Evolutionary conservation across 2,113 vertebrate species (phyloP), one percentile per base, ranked within the genome.

Genomic region (Chamaetylas fuelleborni): DNA sequence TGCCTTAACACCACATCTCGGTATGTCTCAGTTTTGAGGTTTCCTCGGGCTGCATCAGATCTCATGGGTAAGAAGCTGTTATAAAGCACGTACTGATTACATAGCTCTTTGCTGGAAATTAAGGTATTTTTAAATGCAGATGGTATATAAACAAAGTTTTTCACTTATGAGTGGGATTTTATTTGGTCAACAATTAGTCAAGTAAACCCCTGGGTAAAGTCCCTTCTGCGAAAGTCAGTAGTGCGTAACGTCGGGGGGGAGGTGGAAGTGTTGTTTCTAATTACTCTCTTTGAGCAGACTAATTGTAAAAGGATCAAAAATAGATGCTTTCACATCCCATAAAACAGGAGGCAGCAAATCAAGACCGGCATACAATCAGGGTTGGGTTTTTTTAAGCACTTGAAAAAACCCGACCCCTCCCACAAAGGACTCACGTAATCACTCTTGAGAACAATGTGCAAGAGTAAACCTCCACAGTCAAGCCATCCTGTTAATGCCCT

Each of bases 271-370:
- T 50, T 83, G 54, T 48, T 93, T 73, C 56, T 80, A 93, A 91
- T 87, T 79, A 53, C 79, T 38, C 36, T 73, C 25, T 91, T 89
- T 28, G 56, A 87, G 45, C 31, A 60, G 33, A 60, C 51, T 79
- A 92, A 88, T 95, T 83, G 36, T 83, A 95, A 96, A 95, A 90
- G 60, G 47, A 89, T 72, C 79, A 84, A 91, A 92, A 93, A 92
- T 88, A 97, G 97, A 73, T n/a, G 66, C 86, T 98, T 96, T 98
- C 98, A 98, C 96, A 98, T 98, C 98, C 97, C 71, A 97, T 95
- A 93, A 96, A 94, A 93, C 61, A n/a, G 50, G 18, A 83, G 81
- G 76, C 81, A 94, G 78, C 81, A 94, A 94, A 92, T 95, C 74
- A 86, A 90, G 65, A 66, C 24, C 40, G 65, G 89, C 81, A 64